Conservation (phyloP, 2,797 vertebrate genomes). For the Acridotheres tristis region DNA sequence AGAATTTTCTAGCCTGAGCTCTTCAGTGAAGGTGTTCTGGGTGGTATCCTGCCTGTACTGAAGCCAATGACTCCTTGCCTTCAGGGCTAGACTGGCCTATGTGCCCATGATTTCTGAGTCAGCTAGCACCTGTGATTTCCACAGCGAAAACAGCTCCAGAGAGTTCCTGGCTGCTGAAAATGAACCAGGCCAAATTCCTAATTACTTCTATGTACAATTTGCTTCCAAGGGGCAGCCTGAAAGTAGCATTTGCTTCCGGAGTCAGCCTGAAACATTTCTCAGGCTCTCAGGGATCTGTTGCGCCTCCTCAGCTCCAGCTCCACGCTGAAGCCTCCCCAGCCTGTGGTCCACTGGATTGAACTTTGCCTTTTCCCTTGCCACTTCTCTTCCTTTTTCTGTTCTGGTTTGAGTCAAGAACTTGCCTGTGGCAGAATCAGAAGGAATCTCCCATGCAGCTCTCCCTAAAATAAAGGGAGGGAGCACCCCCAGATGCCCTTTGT, state of each 20-base stretch:
- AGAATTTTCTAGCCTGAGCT: background rate
- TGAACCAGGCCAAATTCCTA: background rate
- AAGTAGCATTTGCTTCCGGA: background rate
- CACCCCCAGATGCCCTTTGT: background rate
- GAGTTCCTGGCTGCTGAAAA: background rate
- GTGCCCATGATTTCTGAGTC: background rate
- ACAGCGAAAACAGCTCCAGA: background rate
- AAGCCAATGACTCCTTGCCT: background rate
- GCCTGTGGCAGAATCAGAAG: background rate
- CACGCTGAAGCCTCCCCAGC: background rate
- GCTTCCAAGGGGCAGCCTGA: background rate
- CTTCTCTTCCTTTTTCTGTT: background rate
- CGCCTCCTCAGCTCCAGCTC: background rate
- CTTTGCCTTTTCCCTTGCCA: background rate
- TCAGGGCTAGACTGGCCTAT: background rate
- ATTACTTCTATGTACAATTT: background rate
- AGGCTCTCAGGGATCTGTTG: background rate
- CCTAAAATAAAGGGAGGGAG: background rate
- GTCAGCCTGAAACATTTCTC: background rate
- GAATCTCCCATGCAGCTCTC: background rate
- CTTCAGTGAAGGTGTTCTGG: background rate
- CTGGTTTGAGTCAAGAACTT: background rate
- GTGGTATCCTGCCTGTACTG: background rate
- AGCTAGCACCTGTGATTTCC: background rate
- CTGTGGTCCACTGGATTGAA: background rate